These are phyloP conservation scores for Globia sparganii DNA, from an alignment of 2,888 invertebrate species.

Conservation along the genomic window DNA sequence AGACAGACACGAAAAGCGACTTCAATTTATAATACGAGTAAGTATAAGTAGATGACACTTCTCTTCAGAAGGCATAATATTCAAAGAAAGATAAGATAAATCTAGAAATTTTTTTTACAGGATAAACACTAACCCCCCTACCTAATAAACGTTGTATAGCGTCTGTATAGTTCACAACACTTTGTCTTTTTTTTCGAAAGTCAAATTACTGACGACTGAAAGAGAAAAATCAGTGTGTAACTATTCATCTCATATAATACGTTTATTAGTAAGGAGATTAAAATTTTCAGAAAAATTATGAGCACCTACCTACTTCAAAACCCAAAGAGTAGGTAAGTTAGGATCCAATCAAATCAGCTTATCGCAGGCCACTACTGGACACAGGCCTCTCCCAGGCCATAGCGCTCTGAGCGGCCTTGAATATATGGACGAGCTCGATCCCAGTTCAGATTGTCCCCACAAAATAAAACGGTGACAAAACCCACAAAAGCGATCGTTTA, in stretches of 20 bases:
- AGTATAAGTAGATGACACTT: not conserved
- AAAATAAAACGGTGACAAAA: not conserved
- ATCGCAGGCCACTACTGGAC: not conserved
- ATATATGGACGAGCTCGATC: not conserved
- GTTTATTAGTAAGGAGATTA: too few species aligned
- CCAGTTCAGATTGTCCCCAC: not conserved
- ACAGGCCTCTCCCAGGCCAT: not conserved
- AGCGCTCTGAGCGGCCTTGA: not conserved
- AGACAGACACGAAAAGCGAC: too few species aligned
- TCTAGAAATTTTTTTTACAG: not conserved
- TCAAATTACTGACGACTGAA: too few species aligned
- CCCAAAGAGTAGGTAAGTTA: not conserved
- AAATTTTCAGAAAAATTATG: too few species aligned
- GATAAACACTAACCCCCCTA: not conserved
- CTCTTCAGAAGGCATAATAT: not conserved
- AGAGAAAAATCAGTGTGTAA: too few species aligned
- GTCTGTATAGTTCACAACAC: too few species aligned
- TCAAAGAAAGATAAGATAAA: not conserved
- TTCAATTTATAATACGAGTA: too few species aligned
- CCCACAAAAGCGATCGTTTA: not conserved
- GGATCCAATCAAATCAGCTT: not conserved
- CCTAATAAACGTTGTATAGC: too few species aligned
- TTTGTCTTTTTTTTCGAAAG: too few species aligned
- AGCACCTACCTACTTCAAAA: too few species aligned
- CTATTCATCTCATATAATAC: too few species aligned